These are phyloP conservation scores for Drosophila setosimentum DNA, from an alignment of 2,888 invertebrate genomes.

Conservation along the genomic window DNA sequence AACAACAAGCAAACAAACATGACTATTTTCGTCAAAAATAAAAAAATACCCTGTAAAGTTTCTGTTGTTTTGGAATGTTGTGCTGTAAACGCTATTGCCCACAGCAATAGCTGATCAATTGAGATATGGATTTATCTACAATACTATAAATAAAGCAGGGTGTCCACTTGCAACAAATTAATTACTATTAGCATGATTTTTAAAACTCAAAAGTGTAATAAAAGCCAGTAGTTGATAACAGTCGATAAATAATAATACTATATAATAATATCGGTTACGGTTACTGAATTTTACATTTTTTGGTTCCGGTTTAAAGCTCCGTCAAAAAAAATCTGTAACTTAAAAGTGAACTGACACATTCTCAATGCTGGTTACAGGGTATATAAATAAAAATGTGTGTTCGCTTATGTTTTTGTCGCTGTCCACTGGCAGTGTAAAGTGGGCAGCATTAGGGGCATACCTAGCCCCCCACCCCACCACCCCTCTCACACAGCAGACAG, in stretches of 20 bases:
- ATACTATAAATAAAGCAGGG: neutral
- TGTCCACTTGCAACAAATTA: too few species aligned
- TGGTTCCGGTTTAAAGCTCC: neutral
- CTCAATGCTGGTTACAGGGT: neutral
- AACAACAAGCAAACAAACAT: neutral
- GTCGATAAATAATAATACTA: too few species aligned
- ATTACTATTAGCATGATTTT: neutral
- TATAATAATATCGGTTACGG: too few species aligned
- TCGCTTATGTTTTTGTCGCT: neutral
- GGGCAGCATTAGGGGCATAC: slow-evolving; percentile 50
- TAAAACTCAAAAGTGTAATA: neutral
- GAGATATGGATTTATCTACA: neutral
- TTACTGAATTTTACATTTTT: too few species aligned
- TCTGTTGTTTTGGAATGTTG: neutral
- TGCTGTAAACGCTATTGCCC: neutral
- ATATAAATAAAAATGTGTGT: slow-evolving; percentile 31
- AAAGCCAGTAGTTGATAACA: neutral
- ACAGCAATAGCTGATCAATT: neutral
- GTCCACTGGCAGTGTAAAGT: slow-evolving; percentile 49
- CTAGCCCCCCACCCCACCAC: neutral
- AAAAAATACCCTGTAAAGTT: slow-evolving; percentile 11
- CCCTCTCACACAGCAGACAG: neutral
- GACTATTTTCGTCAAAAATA: neutral
- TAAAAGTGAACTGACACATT: neutral
- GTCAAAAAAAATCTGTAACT: neutral